Base-by-base conservation (phyloP, 2,113 vertebrate species). In the Ptyas mucosa region DNA sequence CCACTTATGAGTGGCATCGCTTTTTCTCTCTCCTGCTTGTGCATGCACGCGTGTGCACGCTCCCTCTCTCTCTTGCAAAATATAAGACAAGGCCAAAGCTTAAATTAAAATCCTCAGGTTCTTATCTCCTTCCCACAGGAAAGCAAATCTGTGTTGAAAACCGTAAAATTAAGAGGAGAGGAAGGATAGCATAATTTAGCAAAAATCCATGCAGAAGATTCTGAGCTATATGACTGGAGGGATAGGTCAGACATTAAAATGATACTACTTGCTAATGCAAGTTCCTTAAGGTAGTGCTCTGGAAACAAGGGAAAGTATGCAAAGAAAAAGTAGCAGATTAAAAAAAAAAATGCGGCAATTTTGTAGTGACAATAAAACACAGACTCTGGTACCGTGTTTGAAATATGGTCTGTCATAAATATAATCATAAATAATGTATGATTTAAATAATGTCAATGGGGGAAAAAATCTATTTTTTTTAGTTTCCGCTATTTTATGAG, bases 111-210 rank as follows among this genome's bases (percentile, higher is more conserved):
- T 99, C 98, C 98, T 97, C 97, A 97, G 98, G 98, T 98, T 98
- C 98, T 99, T 99, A 99, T 99, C 98, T 99, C 97, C 96, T 98
- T 98, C 98, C 98, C 98, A 98, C 98, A 98, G 98, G 98, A 98
- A 98, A 98, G 98, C 98, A 98, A 99, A 99, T 99, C 98, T 98
- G 97, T 98, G 98, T 98, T 98, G 98, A 99, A 98, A 98, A 98
- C 98, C 98, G 97, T 99, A 98, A 99, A 99, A 98, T 99, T 98
- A 98, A 98, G 98, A 98, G 98, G 98, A 98, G 98, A 98, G 98
- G 96, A 98, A 98, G 98, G 98, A 98, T 98, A 98, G 98, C 98
- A 98, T 98, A 98, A 98, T 98, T 98, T 98, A 98, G 98, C 97
- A 98, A 97, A 97, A 97, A 98, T 97, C 98, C 97, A 96, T 97